These are phyloP conservation scores for Campoletis raptor DNA, from an alignment of 2,888 invertebrate genomes.

Conservation along the genomic window DNA sequence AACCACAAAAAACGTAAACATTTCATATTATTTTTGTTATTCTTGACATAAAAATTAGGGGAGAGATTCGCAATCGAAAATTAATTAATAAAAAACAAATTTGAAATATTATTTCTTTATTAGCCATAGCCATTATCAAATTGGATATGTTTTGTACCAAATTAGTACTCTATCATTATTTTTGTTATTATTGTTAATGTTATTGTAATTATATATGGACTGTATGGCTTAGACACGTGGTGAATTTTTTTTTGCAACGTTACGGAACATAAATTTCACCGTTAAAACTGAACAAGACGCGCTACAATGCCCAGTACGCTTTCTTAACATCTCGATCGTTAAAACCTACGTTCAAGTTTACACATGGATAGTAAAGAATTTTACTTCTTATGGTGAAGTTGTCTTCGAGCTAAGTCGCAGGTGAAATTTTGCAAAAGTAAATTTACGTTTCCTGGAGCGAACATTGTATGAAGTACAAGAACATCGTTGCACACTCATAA, in stretches of 20 bases:
- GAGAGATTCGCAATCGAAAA: not conserved
- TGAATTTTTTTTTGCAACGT: constrained; percentile 51
- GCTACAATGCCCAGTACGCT: constrained; percentile 45
- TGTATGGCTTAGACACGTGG: constrained; percentile 13
- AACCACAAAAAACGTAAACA: no score
- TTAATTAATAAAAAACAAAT: not conserved
- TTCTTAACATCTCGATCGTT: constrained; percentile 48
- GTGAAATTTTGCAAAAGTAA: constrained; percentile 63
- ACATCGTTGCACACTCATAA: constrained; percentile 26
- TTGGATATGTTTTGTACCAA: not conserved
- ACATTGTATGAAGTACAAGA: not conserved
- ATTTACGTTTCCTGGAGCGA: constrained; percentile 3
- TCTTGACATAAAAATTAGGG: no score
- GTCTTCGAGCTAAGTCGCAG: constrained; percentile 60
- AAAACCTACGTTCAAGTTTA: not conserved
- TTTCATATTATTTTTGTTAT: not conserved
- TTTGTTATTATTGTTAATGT: no score
- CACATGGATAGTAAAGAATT: not conserved
- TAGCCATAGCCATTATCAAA: not conserved
- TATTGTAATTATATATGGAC: no score
- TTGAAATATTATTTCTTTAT: not conserved
- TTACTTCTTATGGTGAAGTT: constrained; percentile 35
- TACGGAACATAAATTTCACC: constrained; percentile 77
- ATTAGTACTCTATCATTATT: not conserved
- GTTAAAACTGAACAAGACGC: constrained; percentile 64